Conservation (phyloP, 1,140 invertebrate species). For the Colletes latitarsis region DNA sequence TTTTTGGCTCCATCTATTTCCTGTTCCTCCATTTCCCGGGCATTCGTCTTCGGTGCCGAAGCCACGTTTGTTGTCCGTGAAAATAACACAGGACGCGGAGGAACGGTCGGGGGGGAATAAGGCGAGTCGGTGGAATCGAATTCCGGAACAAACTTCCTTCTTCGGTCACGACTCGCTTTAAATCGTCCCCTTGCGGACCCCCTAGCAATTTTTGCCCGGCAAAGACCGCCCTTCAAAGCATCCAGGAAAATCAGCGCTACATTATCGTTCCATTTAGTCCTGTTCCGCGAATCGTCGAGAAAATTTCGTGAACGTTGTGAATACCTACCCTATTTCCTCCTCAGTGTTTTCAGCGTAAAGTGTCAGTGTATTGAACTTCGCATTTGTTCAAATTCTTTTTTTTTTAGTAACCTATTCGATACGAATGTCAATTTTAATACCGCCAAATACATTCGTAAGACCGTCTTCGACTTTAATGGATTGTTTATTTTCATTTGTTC, state of each 20-base stretch:
- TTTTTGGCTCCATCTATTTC: constrained; percentile 44
- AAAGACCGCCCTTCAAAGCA: constrained; percentile 19
- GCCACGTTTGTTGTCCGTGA: constrained; percentile 41
- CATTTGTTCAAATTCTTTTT: too few species aligned
- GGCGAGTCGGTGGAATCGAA: constrained; percentile 39
- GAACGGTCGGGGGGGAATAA: not conserved
- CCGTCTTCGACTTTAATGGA: too few species aligned
- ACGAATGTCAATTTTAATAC: too few species aligned
- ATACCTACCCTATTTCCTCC: not conserved
- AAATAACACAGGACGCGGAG: constrained; percentile 21
- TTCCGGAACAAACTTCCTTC: constrained; percentile 37
- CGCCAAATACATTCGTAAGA: too few species aligned
- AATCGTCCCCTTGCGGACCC: constrained; percentile 15
- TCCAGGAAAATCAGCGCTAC: constrained; percentile 15
- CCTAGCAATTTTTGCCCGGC: constrained; percentile 15
- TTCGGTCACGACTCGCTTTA: constrained; percentile 33
- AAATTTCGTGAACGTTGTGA: not conserved
- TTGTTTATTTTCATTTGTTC: too few species aligned
- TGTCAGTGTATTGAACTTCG: too few species aligned
- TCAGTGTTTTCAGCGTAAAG: too few species aligned
- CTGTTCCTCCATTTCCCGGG: constrained; percentile 37
- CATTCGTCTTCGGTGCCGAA: constrained; percentile 42
- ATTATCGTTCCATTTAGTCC: constrained; percentile 3
- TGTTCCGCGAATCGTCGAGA: not conserved
- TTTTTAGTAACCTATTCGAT: too few species aligned